Conservation (phyloP, 1,140 invertebrate genomes). For the Potamilus streckersoni region DNA sequence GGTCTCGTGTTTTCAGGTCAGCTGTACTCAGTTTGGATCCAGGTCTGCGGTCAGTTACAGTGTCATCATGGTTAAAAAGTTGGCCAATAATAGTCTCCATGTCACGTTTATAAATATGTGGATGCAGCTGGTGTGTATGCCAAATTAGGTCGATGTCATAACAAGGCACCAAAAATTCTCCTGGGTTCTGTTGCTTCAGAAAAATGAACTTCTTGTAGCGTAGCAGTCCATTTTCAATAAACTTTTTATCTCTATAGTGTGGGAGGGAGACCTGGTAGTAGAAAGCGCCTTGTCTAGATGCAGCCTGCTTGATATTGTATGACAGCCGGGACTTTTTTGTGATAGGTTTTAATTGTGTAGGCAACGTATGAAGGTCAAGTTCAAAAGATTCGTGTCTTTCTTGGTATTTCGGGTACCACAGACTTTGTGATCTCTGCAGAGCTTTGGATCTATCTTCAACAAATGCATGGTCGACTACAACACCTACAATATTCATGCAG, state of each 20-base stretch:
- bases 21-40: conserved; percentile 62
- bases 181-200: conserved; percentile 65
- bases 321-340: conserved; percentile 33
- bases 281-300: conserved; percentile 64
- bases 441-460: neutral
- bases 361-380: no score
- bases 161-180: conserved; percentile 69
- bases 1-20: conserved; percentile 44
- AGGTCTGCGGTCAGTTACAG: conserved; percentile 38
- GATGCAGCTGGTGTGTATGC: conserved; percentile 70
- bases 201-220: conserved; percentile 70
- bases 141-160: conserved; percentile 71
- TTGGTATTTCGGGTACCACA: conserved; percentile 47
- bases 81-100: conserved; percentile 65
- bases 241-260: conserved; percentile 67
- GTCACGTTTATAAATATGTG: conserved; percentile 64
- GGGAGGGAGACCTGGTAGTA: conserved; percentile 69
- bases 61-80: conserved; percentile 12
- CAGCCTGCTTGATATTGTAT: conserved; percentile 66
- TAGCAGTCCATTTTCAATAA: conserved; percentile 62
- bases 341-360: neutral
- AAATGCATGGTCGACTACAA: conserved; percentile 53
- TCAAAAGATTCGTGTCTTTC: conserved; percentile 7
- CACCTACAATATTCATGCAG: conserved; percentile 61
- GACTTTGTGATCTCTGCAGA: conserved; percentile 32